Conservation (phyloP, 1,140 invertebrate genomes). For the Diorhabda carinulata region DNA sequence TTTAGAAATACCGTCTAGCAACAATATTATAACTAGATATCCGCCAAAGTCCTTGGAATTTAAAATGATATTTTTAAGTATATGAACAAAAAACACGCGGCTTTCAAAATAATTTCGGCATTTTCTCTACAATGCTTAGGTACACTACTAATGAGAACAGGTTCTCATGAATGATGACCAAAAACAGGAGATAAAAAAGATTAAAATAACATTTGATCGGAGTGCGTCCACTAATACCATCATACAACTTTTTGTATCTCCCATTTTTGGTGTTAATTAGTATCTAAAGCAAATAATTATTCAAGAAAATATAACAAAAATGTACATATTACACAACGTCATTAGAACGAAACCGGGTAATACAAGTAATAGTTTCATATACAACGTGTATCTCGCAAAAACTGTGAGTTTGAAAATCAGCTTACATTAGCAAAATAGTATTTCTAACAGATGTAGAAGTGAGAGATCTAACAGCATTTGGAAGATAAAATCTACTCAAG, state of each 20-base stretch:
- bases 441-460: too few species aligned
- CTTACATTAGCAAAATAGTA: too few species aligned
- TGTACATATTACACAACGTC: too few species aligned
- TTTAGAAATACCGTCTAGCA: too few species aligned
- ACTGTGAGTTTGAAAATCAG: too few species aligned
- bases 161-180: background rate
- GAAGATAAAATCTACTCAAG: too few species aligned
- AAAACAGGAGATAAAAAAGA: background rate
- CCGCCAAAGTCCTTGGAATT: background rate
- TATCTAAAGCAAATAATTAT: background rate
- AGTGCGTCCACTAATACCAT: background rate
- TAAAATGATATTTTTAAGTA: conserved; percentile 9
- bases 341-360: too few species aligned
- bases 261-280: background rate
- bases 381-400: too few species aligned
- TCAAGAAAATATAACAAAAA: background rate
- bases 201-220: background rate
- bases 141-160: conserved; percentile 10
- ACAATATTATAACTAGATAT: too few species aligned
- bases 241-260: background rate
- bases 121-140: conserved; percentile 1
- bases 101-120: background rate
- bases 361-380: too few species aligned
- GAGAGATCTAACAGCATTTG: too few species aligned
- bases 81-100: conserved; percentile 3